phyloP scores from a whole-genome alignment of 1,140 invertebrate species.

The Agrypnia vestita region DNA sequence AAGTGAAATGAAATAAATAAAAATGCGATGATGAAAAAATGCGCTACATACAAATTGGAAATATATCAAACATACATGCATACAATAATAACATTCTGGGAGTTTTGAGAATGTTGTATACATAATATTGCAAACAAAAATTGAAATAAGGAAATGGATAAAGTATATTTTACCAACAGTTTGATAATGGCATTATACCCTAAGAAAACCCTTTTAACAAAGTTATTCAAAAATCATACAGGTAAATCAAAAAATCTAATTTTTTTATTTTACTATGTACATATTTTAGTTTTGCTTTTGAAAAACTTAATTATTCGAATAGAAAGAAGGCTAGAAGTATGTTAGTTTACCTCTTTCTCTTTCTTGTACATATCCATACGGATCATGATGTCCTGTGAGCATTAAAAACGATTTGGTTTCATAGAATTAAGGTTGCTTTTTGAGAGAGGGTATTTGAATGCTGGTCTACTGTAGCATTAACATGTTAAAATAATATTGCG shows the following conservation, averaged over 20 bases:
- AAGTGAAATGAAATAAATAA: conserved; percentile 58
- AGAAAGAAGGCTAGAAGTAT: not conserved
- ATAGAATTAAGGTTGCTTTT: not conserved
- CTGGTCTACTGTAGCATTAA: too few species aligned
- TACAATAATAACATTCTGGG: not conserved
- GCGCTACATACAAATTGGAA: conserved; percentile 8
- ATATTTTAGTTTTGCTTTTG: conserved; percentile 2
- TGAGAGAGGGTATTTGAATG: too few species aligned
- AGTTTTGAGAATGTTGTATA: not conserved
- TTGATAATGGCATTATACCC: not conserved
- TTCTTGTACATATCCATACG: conserved; percentile 58
- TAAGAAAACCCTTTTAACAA: not conserved
- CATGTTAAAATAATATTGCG: too few species aligned
- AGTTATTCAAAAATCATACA: not conserved
- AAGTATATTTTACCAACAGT: not conserved
- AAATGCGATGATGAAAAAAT: conserved; percentile 19
- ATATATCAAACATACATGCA: conserved; percentile 14
- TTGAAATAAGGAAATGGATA: conserved; percentile 1
- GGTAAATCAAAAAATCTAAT: not conserved
- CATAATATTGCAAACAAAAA: not conserved
- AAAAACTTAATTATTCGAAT: not conserved
- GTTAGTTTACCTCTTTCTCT: conserved; percentile 59
- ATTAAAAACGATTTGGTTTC: conserved; percentile 33
- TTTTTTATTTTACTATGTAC: not conserved
- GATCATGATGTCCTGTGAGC: conserved; percentile 60